These are phyloP conservation scores for Rhorus exstirpatorius DNA, from an alignment of 2,888 invertebrate species.

Conservation along the genomic window DNA sequence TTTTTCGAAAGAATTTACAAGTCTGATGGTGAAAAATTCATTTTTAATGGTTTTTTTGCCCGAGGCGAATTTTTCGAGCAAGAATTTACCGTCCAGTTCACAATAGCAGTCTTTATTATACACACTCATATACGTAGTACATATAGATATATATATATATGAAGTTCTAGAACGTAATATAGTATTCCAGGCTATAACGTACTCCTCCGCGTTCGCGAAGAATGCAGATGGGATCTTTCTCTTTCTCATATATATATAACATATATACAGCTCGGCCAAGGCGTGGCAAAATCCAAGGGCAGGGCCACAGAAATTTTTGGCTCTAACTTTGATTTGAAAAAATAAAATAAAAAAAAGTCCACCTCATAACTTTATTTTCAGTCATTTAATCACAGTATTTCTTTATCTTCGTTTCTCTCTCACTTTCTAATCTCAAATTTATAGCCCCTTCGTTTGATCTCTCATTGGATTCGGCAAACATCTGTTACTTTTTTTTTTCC, in stretches of 20 bases:
- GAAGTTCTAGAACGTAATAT: slow-evolving; percentile 31
- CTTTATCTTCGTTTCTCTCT: too few species aligned
- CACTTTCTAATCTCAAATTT: not conserved
- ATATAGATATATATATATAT: not conserved
- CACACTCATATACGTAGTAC: not conserved
- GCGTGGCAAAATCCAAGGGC: slow-evolving; percentile 66
- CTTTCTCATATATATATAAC: not conserved
- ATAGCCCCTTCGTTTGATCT: not conserved
- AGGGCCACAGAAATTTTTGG: slow-evolving; percentile 58
- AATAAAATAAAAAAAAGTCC: not conserved
- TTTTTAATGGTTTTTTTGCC: not conserved
- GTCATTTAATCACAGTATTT: slow-evolving; percentile 10
- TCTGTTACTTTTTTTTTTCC: not conserved
- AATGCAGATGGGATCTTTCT: slow-evolving; percentile 58
- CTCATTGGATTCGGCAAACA: not conserved
- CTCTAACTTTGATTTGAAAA: slow-evolving; percentile 12
- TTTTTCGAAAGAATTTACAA: too few species aligned
- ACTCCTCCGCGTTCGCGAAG: slow-evolving; percentile 65
- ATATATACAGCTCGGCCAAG: slow-evolving; percentile 28
- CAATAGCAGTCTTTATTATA: not conserved
- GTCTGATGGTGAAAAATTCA: too few species aligned
- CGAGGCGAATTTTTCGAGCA: not conserved
- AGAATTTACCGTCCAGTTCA: not conserved
- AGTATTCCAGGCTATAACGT: slow-evolving; percentile 50
- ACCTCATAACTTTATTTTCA: slow-evolving; percentile 20